phyloP scores from a whole-genome alignment of 1,140 invertebrate species.

The Drosophila melanica region DNA sequence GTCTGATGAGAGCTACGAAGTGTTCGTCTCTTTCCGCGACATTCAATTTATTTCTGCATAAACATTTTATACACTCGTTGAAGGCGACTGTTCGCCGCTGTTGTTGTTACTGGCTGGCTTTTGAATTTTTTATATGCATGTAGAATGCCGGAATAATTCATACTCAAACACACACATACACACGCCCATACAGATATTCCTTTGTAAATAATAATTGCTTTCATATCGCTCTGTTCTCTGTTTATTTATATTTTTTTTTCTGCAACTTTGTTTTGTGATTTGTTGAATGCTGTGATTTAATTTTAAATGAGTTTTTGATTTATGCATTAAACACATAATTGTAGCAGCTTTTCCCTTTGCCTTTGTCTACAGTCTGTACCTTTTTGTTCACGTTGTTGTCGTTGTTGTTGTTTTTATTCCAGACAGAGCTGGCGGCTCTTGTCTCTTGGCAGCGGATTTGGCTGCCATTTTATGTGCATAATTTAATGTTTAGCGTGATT shows the following conservation, averaged over 20 bases:
- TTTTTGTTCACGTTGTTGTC: conserved; percentile 14
- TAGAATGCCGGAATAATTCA: conserved; percentile 46
- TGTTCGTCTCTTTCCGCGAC: conserved; percentile 41
- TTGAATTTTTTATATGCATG: conserved; percentile 66
- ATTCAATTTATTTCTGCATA: conserved; percentile 77
- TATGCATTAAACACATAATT: conserved; percentile 82
- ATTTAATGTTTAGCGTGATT: conserved; percentile 79
- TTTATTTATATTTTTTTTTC: conserved; percentile 11
- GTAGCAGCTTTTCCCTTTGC: conserved; percentile 61
- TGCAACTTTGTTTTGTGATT: conserved; percentile 71
- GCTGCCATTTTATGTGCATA: conserved; percentile 72
- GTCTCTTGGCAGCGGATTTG: conserved; percentile 56
- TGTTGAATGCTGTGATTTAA: conserved; percentile 79
- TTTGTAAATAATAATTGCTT: conserved; percentile 65
- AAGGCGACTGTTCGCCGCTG: conserved; percentile 25
- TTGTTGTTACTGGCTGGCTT: conserved; percentile 45
- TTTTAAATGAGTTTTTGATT: conserved; percentile 83
- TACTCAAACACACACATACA: conserved; percentile 22
- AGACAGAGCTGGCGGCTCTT: conserved; percentile 18
- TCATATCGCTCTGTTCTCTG: conserved; percentile 35
- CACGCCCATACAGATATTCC: conserved; percentile 8
- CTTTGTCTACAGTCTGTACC: neutral
- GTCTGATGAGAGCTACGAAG: conserved; percentile 15
- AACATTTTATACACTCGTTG: conserved; percentile 70
- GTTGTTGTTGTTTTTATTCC: neutral